phyloP scores from a whole-genome alignment of 2,888 invertebrate species.

The Leptinotarsa tumamoca region DNA sequence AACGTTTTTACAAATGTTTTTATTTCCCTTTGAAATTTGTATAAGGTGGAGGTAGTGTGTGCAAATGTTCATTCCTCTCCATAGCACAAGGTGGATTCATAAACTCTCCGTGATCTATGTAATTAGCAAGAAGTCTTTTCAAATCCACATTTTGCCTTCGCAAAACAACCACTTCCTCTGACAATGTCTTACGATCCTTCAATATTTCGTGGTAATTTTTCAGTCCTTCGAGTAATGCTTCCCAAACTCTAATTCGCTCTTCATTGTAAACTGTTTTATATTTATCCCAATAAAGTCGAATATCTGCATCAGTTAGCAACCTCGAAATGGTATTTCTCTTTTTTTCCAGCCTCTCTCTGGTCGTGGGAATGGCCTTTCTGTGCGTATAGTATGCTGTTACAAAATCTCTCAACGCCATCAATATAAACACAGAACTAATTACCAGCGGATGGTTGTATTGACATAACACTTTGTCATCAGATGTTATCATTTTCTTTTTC shows the following conservation, averaged over 20 bases:
- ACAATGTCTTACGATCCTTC: conserved; percentile 76
- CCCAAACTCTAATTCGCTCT: conserved; percentile 79
- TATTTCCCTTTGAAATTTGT: conserved; percentile 16
- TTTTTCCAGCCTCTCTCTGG: conserved; percentile 61
- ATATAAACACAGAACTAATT: conserved; percentile 26
- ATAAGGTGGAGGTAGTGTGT: not conserved
- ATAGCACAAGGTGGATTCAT: conserved; percentile 54
- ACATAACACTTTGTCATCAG: conserved; percentile 27
- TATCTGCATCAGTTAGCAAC: conserved; percentile 69
- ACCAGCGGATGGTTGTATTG: conserved; percentile 31
- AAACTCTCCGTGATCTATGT: conserved; percentile 59
- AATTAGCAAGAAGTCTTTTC: conserved; percentile 75
- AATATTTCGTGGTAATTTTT: conserved; percentile 75
- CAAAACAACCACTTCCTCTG: conserved; percentile 74
- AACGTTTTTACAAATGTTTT: not conserved
- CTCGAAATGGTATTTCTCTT: conserved; percentile 69
- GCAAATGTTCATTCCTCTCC: not conserved
- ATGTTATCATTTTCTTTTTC: conserved; percentile 15
- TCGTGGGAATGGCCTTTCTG: conserved; percentile 45
- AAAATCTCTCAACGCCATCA: conserved; percentile 33
- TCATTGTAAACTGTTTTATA: conserved; percentile 73
- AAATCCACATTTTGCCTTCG: conserved; percentile 78
- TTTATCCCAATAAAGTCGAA: conserved; percentile 76
- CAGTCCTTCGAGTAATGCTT: conserved; percentile 73
- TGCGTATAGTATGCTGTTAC: conserved; percentile 22